Conservation (phyloP, 2,113 vertebrate species). For the Ursus arctos region DNA sequence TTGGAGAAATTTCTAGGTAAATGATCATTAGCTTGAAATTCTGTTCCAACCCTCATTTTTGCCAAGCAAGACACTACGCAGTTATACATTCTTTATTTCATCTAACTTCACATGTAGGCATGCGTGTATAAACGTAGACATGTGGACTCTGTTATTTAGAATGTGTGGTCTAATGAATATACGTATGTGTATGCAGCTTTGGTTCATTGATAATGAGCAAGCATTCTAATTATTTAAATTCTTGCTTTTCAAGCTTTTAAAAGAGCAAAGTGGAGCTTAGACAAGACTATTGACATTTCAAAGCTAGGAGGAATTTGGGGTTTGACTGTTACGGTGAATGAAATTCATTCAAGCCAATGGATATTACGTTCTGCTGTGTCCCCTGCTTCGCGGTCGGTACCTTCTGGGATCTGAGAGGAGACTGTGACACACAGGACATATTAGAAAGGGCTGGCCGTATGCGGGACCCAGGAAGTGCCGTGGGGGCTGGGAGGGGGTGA, state of each 20-base stretch:
- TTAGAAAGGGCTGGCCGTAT: too few species aligned
- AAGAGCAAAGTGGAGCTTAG: neutral
- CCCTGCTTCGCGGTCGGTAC: neutral
- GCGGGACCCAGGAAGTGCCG: neutral
- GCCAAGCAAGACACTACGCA: neutral
- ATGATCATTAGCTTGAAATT: constrained; percentile 24
- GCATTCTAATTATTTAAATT: neutral
- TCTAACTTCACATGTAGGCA: neutral
- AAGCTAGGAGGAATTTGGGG: neutral
- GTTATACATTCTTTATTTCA: neutral
- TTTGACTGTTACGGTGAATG: neutral
- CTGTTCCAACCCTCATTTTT: neutral
- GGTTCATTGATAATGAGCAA: neutral
- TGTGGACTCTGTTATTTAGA: neutral
- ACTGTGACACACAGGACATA: rapidly evolving
- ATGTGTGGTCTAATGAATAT: neutral
- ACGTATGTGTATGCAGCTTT: neutral
- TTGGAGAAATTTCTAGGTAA: constrained; percentile 36
- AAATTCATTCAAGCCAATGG: neutral
- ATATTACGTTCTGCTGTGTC: neutral
- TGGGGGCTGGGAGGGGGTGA: neutral
- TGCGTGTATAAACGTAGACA: neutral
- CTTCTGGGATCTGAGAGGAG: neutral
- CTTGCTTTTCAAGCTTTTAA: constrained; percentile 11
- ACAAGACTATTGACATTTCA: constrained; percentile 13